Conservation (phyloP, 1,140 invertebrate genomes). For the Drosophila lacteicornis region DNA sequence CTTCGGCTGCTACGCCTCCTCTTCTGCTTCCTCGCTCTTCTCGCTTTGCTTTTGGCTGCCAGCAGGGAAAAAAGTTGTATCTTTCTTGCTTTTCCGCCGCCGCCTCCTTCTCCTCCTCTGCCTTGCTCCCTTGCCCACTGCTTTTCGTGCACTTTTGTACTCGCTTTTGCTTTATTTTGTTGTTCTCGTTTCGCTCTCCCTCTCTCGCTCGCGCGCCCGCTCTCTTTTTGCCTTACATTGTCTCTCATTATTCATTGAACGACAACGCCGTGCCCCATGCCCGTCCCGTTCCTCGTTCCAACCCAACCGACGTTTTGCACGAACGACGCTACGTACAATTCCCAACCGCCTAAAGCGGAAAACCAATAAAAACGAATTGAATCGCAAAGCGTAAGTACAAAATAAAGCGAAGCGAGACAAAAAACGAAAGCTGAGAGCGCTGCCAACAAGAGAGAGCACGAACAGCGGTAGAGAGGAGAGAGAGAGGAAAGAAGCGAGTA, state of each 20-base stretch:
- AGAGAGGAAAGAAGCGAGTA: conserved; percentile 64
- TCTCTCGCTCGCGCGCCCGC: conserved; percentile 22
- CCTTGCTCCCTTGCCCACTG: conserved; percentile 51
- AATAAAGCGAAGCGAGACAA: conserved; percentile 82
- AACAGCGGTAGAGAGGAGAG: conserved; percentile 26
- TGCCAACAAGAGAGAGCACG: conserved; percentile 24
- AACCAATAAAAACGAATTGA: conserved; percentile 84
- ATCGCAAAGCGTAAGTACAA: conserved; percentile 84
- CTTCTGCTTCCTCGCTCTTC: conserved; percentile 36
- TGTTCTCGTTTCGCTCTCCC: conserved; percentile 62
- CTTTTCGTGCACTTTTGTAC: conserved; percentile 78
- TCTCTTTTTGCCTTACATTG: conserved; percentile 67
- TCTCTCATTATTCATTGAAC: conserved; percentile 82
- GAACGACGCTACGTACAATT: conserved; percentile 75
- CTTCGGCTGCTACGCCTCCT: conserved; percentile 18
- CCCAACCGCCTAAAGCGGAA: conserved; percentile 79
- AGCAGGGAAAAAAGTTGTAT: conserved; percentile 68
- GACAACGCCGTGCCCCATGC: conserved; percentile 47
- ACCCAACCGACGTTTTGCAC: conserved; percentile 65
- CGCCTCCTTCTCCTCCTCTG: conserved; percentile 35
- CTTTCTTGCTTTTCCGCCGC: conserved; percentile 58
- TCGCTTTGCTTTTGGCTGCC: conserved; percentile 65
- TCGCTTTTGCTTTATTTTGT: conserved; percentile 75
- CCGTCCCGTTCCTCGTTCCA: conserved; percentile 21
- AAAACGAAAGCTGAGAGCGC: conserved; percentile 75